Evolutionary conservation across 2,797 vertebrate species (phyloP).

Genomic region (Intellagama lesueurii): DNA sequence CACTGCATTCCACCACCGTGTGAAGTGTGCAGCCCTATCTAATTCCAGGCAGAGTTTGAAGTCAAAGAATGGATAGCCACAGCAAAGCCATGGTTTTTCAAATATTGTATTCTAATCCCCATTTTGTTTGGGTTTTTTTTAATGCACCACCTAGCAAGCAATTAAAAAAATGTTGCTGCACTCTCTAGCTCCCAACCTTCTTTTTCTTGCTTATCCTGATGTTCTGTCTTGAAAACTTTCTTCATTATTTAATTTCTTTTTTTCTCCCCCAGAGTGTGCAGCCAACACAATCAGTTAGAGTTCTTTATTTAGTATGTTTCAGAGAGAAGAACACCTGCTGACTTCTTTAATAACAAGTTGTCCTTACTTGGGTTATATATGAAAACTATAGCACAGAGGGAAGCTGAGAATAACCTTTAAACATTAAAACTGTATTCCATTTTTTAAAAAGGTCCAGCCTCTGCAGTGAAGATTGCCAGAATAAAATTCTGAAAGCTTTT

Average conservation of each 20-base stretch:
- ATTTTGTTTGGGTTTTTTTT: neutral
- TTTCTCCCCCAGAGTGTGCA: slow-evolving; percentile 45
- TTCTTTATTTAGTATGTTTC: slow-evolving; percentile 76
- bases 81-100: neutral
- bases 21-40: neutral
- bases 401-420: slow-evolving; percentile 75
- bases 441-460: slow-evolving; percentile 67
- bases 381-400: slow-evolving; percentile 74
- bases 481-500: slow-evolving; percentile 70
- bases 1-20: neutral
- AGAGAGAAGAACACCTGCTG: slow-evolving; percentile 67
- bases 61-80: neutral
- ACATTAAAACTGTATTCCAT: slow-evolving; percentile 67
- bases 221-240: slow-evolving; percentile 49
- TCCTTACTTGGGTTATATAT: slow-evolving; percentile 70
- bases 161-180: slow-evolving; percentile 17
- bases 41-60: neutral
- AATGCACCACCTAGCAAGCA: neutral
- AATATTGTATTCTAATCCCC: neutral
- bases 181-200: slow-evolving; percentile 30
- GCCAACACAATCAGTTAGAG: slow-evolving; percentile 61
- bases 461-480: slow-evolving; percentile 57
- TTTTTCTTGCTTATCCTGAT: slow-evolving; percentile 39
- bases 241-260: slow-evolving; percentile 70
- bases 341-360: slow-evolving; percentile 72